Percentiles rank a stretch among this genome's conserved stretches.
These are phyloP conservation scores for Gasterosteus aculeatus DNA, from an alignment of 2,113 vertebrate species.

Conservation along the genomic window DNA sequence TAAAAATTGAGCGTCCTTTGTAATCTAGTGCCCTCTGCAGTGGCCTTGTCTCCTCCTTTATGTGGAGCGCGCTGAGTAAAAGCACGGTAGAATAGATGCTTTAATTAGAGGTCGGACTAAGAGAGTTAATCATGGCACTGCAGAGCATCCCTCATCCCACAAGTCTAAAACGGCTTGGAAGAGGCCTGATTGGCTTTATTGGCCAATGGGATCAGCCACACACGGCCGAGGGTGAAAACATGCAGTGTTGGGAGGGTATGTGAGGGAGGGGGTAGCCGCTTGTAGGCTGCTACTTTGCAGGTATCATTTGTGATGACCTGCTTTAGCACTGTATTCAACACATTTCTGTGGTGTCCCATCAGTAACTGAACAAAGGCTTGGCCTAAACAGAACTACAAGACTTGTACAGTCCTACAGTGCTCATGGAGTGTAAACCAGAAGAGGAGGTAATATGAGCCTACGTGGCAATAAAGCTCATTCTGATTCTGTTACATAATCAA, in stretches of 20 bases:
- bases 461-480: too few relatives aligned
- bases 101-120: constrained; percentile 46
- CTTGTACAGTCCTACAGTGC: too few relatives aligned
- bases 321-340: background rate
- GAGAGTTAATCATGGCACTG: constrained; percentile 27
- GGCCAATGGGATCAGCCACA: background rate
- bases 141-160: constrained; percentile 14
- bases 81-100: constrained; percentile 26
- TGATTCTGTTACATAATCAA: too few relatives aligned
- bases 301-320: too few relatives aligned
- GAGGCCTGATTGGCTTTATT: background rate
- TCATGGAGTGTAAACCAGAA: too few relatives aligned
- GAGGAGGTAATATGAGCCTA: too few relatives aligned
- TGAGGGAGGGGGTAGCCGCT: constrained; percentile 41
- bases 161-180: constrained; percentile 34
- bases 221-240: background rate
- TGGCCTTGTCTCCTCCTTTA: constrained; percentile 4
- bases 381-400: too few relatives aligned
- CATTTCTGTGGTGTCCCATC: too few relatives aligned
- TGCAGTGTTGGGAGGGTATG: background rate
- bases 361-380: too few relatives aligned
- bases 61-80: constrained; percentile 24
- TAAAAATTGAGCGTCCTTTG: constrained; percentile 18
- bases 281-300: constrained; percentile 38
- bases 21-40: constrained; percentile 16